phyloP scores from a whole-genome alignment of 2,797 vertebrate genomes.

The Ptychadena robeensis region DNA sequence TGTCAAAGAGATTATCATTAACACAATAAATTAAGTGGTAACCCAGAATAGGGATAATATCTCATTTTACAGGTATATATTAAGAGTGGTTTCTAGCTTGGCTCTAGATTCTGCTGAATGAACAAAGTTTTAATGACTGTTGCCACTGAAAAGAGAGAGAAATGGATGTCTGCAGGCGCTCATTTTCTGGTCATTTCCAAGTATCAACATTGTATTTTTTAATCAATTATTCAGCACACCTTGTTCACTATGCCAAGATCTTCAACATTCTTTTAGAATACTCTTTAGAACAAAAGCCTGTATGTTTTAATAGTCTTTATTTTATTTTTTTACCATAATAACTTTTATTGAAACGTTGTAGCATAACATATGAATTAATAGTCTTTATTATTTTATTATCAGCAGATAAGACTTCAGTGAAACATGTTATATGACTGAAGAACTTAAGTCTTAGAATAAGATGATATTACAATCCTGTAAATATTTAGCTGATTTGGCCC shows the following conservation, averaged over 20 bases:
- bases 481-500: no score
- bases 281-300: not conserved
- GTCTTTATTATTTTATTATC: no score
- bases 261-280: not conserved
- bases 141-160: conserved; percentile 34
- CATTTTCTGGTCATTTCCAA: conserved; percentile 30
- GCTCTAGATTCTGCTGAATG: conserved; percentile 40
- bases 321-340: no score
- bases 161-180: conserved; percentile 20
- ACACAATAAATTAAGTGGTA: conserved; percentile 33
- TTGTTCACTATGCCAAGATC: not conserved
- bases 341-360: no score
- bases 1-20: conserved; percentile 40
- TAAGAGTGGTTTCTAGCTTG: conserved; percentile 37
- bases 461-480: no score
- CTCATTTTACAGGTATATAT: conserved; percentile 39
- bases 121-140: conserved; percentile 45
- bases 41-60: conserved; percentile 6
- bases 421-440: no score
- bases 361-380: no score
- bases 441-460: no score
- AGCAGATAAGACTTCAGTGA: no score
- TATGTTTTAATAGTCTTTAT: not conserved
- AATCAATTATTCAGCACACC: conserved; percentile 13
- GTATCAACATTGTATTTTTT: conserved; percentile 19